phyloP scores from a whole-genome alignment of 1,140 invertebrate genomes.

The Brachystomella parvula region DNA sequence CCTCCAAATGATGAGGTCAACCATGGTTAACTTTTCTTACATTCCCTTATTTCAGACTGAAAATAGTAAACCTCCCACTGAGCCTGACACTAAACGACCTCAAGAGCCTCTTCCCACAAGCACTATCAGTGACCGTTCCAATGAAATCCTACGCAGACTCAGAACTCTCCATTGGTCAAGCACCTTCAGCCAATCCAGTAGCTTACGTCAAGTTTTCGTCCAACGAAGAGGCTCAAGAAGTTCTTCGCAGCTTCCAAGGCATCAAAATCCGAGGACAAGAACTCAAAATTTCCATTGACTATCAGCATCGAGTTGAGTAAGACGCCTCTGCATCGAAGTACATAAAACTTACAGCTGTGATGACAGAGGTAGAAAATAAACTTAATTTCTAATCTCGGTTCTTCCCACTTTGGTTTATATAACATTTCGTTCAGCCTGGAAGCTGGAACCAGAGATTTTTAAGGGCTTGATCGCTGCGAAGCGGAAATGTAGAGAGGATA shows the following conservation, averaged over 20 bases:
- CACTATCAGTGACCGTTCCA: background rate
- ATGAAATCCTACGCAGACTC: background rate
- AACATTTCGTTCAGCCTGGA: background rate
- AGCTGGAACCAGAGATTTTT: background rate
- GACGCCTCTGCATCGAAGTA: background rate
- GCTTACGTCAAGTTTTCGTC: background rate
- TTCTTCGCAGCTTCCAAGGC: background rate
- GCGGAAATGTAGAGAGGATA: background rate
- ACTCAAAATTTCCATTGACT: background rate
- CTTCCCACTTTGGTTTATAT: background rate
- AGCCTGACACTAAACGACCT: constrained; percentile 2
- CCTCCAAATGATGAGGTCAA: background rate
- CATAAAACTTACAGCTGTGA: too few species aligned
- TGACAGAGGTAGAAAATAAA: too few species aligned
- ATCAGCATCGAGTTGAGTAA: background rate
- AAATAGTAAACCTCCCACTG: background rate
- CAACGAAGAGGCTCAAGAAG: background rate
- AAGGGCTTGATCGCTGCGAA: background rate
- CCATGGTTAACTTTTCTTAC: background rate
- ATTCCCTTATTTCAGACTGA: background rate
- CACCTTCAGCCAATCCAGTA: background rate
- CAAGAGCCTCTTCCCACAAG: background rate
- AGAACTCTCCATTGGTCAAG: background rate
- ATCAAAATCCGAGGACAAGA: constrained; percentile 1
- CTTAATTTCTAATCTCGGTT: background rate